Base-by-base conservation (phyloP, 37 sponge, comb jelly and placozoan genomes). In the Theonella swinhoei region DNA sequence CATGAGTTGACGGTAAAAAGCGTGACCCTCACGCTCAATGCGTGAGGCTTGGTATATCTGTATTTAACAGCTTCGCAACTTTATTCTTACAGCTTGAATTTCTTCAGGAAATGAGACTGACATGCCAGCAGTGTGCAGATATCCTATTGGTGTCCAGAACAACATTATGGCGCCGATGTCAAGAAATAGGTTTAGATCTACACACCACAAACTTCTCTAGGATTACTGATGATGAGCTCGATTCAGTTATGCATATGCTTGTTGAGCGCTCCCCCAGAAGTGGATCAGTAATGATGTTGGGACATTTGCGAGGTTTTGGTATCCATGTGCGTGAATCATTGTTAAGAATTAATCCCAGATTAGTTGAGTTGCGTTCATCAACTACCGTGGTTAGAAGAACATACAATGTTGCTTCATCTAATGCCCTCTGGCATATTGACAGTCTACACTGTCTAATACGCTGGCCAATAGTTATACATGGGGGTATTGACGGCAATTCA, bases 241-340 rank as follows among this genome's bases (percentile, higher is more conserved):
- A n/a, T n/a, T n/a, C n/a, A n/a, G n/a, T n/a, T n/a, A n/a, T n/a
- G n/a, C n/a, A n/a, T n/a, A n/a, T n/a, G n/a, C n/a, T n/a, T n/a
- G n/a, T n/a, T n/a, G n/a, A n/a, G n/a, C n/a, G n/a, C n/a, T n/a
- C n/a, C n/a, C n/a, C n/a, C 9, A 35, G 39, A 3, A 36, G 72
- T 70, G 72, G 72, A 9, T 37, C 23, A 7, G 23, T 35, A 7
- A 70, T 70, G 72, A 34, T 70, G 72, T 70, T 37, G 72, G 85
- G 81, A n/a, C 38, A 65, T 33, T 38, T n/a, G n/a, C n/a, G n/a
- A n/a, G n/a, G n/a, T n/a, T n/a, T n/a, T n/a, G n/a, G n/a, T n/a
- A 61, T 90, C 0, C n/a, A 54, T 25, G 63, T 90, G 0, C 39
- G 91, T 26, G 81, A 79, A 34, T 42, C 63, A 22, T 11, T 90